These are phyloP conservation scores for Platerodrilus igneus DNA, from an alignment of 2,888 invertebrate species.

Conservation along the genomic window DNA sequence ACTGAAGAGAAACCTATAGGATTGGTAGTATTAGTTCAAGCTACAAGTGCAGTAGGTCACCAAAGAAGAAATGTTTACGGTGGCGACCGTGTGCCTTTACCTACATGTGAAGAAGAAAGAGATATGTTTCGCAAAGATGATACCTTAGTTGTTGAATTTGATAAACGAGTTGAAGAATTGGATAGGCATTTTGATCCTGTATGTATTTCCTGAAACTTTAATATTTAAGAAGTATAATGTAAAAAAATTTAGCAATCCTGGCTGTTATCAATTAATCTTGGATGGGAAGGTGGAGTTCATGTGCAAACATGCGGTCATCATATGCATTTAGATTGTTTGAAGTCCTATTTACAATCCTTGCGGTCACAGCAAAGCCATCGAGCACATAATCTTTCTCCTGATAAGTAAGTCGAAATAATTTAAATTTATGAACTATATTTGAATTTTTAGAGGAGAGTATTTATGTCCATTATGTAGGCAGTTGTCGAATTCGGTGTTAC, in stretches of 20 bases:
- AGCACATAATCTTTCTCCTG: conserved; percentile 66
- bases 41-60: conserved; percentile 85
- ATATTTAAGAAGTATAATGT: background rate
- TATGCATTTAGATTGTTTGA: conserved; percentile 90
- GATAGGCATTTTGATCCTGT: conserved; percentile 72
- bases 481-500: conserved; percentile 84
- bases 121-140: conserved; percentile 56
- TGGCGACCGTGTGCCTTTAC: conserved; percentile 55
- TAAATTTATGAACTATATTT: conserved; percentile 3
- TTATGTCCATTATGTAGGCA: conserved; percentile 93
- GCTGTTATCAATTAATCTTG: conserved; percentile 73
- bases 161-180: conserved; percentile 71
- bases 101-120: conserved; percentile 62
- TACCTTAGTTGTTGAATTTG: conserved; percentile 70
- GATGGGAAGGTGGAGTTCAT: conserved; percentile 89
- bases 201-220: conserved; percentile 30
- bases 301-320: conserved; percentile 96
- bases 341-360: conserved; percentile 83
- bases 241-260: conserved; percentile 59
- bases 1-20: conserved; percentile 82
- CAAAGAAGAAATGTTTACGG: conserved; percentile 53
- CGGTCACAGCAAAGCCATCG: conserved; percentile 63
- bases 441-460: conserved; percentile 70
- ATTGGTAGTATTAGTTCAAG: conserved; percentile 79
- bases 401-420: conserved; percentile 51